Evolutionary conservation across 2,797 vertebrate genomes (phyloP).

Genomic region (Coendou prehensilis): DNA sequence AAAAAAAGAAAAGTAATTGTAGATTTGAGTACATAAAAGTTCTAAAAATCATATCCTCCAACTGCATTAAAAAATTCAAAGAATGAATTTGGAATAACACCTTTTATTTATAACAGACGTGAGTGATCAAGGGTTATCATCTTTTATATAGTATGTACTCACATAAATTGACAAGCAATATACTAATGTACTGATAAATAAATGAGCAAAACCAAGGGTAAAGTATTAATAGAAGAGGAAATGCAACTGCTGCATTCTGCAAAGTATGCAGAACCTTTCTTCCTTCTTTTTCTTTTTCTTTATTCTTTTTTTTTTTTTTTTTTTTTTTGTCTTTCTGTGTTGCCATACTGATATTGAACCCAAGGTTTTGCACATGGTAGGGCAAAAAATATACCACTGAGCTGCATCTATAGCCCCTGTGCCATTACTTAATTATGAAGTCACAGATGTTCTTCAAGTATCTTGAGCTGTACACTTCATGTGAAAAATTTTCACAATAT

Average conservation of each 20-base stretch:
- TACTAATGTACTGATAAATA: not conserved
- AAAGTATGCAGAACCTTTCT: not conserved
- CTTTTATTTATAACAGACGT: not conserved
- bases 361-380: not conserved
- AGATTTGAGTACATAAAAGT: not conserved
- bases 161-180: not conserved
- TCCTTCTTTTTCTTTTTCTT: too few relatives aligned
- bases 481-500: slow-evolving; percentile 35
- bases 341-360: not conserved
- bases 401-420: fast-evolving
- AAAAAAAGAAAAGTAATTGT: not conserved
- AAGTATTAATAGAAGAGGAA: slow-evolving; percentile 13
- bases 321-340: not conserved
- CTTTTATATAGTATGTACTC: not conserved
- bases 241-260: not conserved
- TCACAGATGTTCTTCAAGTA: not conserved
- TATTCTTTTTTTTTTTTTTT: not conserved
- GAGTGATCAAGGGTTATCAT: not conserved
- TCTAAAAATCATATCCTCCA: not conserved
- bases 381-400: not conserved
- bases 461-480: not conserved
- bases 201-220: not conserved
- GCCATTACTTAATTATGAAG: not conserved
- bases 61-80: not conserved
- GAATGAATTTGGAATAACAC: not conserved